Conservation (phyloP, 2,113 vertebrate species). For the Bubo scandiacus region DNA sequence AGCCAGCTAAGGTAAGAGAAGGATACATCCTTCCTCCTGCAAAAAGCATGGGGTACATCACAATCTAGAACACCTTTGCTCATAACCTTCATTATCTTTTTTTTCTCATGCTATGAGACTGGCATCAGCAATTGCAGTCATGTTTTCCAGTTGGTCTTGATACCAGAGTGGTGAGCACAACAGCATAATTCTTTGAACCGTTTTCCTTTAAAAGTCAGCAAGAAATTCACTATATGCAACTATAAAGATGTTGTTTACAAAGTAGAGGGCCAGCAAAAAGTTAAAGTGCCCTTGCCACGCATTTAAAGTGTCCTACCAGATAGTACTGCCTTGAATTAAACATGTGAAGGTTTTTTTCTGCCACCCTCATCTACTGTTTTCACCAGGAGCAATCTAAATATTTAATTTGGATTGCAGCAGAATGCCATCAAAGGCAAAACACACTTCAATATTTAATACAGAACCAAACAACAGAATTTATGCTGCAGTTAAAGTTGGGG, state of each 20-base stretch:
- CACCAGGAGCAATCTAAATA: slow-evolving; percentile 40
- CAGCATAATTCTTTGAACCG: neutral
- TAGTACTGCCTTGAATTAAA: neutral
- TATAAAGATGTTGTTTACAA: neutral
- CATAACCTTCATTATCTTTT: neutral
- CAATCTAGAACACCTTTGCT: neutral
- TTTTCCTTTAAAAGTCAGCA: neutral
- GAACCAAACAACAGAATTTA: neutral
- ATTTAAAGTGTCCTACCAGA: neutral
- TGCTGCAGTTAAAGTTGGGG: neutral
- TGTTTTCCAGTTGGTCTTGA: neutral
- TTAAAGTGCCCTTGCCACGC: neutral
- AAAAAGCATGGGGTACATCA: neutral
- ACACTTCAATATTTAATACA: neutral
- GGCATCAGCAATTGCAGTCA: neutral
- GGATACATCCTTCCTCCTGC: slow-evolving; percentile 5
- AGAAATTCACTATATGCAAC: neutral
- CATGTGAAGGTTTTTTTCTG: slow-evolving; percentile 1
- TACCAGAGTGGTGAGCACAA: neutral
- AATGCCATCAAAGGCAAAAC: slow-evolving; percentile 14
- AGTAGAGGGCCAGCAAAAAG: neutral
- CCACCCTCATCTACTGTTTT: slow-evolving; percentile 8
- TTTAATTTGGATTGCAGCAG: slow-evolving; percentile 19
- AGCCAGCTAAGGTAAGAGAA: neutral
- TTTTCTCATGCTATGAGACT: neutral